Evolutionary conservation across 2,797 vertebrate species (phyloP).

Genomic region (Epinephelus awoara): DNA sequence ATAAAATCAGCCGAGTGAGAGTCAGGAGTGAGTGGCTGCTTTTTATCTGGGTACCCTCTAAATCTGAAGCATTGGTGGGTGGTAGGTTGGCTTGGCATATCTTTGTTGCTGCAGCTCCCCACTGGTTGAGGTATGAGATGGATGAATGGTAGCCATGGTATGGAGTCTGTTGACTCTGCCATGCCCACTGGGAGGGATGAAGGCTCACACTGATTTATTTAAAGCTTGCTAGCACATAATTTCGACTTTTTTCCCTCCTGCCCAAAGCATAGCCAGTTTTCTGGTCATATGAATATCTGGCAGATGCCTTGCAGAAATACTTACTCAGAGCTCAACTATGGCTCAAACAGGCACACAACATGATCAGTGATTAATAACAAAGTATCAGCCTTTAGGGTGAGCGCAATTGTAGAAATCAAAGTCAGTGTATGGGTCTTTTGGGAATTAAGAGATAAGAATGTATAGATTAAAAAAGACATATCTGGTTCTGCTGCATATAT

Average conservation of each 20-base stretch:
- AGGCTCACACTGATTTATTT: slow-evolving; percentile 51
- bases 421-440: no score
- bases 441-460: no score
- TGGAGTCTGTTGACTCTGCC: slow-evolving; percentile 18
- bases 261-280: not conserved
- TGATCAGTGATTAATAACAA: no score
- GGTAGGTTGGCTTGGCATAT: slow-evolving; percentile 19
- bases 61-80: slow-evolving; percentile 1
- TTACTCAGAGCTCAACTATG: no score
- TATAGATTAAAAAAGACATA: no score
- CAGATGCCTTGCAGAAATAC: not conserved
- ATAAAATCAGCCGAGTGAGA: not conserved
- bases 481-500: no score
- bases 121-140: slow-evolving; percentile 43
- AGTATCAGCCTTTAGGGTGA: no score
- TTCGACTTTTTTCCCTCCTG: slow-evolving; percentile 25
- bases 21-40: not conserved
- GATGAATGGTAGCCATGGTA: slow-evolving; percentile 54
- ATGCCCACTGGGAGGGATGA: slow-evolving; percentile 28
- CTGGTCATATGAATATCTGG: not conserved
- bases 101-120: slow-evolving; percentile 14
- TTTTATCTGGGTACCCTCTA: not conserved
- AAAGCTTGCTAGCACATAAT: slow-evolving; percentile 8
- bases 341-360: no score
- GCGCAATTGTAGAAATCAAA: no score